Percentiles rank a stretch among this genome's conserved stretches.
Conservation (phyloP, 2,888 invertebrate genomes). For the Tethea ocularis region DNA sequence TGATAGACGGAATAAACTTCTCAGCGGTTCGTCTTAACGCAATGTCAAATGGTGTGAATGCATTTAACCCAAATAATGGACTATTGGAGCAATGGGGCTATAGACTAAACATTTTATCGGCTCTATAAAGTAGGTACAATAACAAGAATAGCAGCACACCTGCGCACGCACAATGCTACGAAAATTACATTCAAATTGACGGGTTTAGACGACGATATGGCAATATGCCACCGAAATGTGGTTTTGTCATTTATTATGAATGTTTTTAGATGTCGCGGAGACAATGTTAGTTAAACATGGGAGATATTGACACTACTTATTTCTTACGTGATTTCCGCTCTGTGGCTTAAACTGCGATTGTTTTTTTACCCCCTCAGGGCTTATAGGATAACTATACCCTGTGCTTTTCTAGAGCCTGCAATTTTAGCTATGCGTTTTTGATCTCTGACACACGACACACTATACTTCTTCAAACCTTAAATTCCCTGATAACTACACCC, state of each 20-base stretch:
- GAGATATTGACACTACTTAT: neutral
- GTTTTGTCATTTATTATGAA: neutral
- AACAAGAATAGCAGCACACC: constrained; percentile 24
- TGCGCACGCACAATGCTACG: constrained; percentile 26
- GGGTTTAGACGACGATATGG: constrained; percentile 2
- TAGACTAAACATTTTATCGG: constrained; percentile 54
- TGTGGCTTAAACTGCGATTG: too few species aligned
- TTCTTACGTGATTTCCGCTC: too few species aligned
- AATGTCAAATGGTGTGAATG: constrained; percentile 25
- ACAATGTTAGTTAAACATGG: too few species aligned
- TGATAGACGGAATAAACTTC: neutral
- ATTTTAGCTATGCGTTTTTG: too few species aligned
- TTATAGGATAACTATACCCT: too few species aligned
- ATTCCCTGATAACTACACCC: too few species aligned
- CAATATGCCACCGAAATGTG: constrained; percentile 5
- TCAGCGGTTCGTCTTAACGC: constrained; percentile 7
- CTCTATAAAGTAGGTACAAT: constrained; percentile 27
- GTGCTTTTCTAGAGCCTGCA: too few species aligned
- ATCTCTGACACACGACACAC: too few species aligned
- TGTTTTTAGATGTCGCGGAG: neutral
- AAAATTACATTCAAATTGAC: constrained; percentile 9
- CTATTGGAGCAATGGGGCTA: constrained; percentile 21
- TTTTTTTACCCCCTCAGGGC: too few species aligned
- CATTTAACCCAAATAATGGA: constrained; percentile 44
- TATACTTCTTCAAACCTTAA: too few species aligned